Base-by-base conservation (phyloP, 2,113 vertebrate genomes). In the Deroptyus accipitrinus region DNA sequence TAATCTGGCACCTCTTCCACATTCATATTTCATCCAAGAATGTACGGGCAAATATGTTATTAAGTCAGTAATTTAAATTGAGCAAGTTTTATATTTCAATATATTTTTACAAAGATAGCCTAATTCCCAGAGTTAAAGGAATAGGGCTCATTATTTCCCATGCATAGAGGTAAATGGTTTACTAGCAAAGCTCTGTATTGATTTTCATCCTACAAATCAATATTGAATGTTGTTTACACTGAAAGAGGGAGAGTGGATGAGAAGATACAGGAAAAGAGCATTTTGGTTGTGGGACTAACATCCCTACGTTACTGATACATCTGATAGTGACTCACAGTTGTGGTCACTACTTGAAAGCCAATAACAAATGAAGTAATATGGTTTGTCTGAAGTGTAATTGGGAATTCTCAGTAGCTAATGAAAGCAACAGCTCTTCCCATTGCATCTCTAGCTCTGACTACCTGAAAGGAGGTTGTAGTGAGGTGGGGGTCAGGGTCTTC, bases 41-140 rank as follows among this genome's bases (percentile, higher is more conserved):
- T 91, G n/a, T 96, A 93, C 30, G 31, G 74, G 77, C 28, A 95
- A 94, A 93, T 86, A 42, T 3, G 23, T 93, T 85, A 96, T 97
- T 86, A 94, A 90, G 46, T 30, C 0, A 2, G 55, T 94, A 95
- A 94, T 96, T 93, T 89, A 84, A 49, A 88, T 91, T 86, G 90
- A 95, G 87, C 68, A 95, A 64, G 57, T 89, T 95, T 82, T 63
- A 27, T 82, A 85, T 95, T 92, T 87, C 92, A 93, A 31, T 82
- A 69, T 57, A 79, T 88, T 81, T 73, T 61, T 9, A 2, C 25
- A 15, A 48, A 79, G 80, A 83, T 42, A 94, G n/a, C 9, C n/a
- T 77, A 63, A 77, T 90, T 94, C 64, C 85, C 51, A 82, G 79
- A 87, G 55, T 69, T 87, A 46, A 76, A 95, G 82, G 57, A 86